A percentile compares a stretch with the other conserved stretches of the same genome.
Evolutionary conservation across 2,797 vertebrate species (phyloP).

Genomic region (Chrosomus eos): DNA sequence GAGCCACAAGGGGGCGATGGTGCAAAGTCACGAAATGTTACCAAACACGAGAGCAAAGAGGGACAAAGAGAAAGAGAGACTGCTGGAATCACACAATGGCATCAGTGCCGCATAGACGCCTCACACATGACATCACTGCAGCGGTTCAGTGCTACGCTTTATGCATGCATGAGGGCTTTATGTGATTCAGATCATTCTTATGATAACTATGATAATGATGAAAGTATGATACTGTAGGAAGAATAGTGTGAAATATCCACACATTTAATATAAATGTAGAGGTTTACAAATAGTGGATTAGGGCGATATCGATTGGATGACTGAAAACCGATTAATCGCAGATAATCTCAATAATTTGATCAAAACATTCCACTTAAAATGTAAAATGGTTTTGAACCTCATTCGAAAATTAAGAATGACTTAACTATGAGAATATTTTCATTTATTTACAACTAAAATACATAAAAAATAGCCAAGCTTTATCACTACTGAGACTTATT

Average conservation of each 20-base stretch:
- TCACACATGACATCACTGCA: constrained; percentile 43
- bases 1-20: constrained; percentile 27
- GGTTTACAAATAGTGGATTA: neutral
- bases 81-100: constrained; percentile 26
- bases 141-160: neutral
- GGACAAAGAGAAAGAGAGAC: constrained; percentile 32
- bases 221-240: neutral
- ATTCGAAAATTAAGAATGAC: neutral
- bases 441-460: neutral
- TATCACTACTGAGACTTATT: neutral
- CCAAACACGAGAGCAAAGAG: constrained; percentile 1
- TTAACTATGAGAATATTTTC: neutral
- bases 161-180: neutral
- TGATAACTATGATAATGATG: neutral
- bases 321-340: neutral
- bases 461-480: neutral
- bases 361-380: neutral
- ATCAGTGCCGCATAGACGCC: constrained; percentile 23
- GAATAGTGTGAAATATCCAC: neutral
- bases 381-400: neutral
- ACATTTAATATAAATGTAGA: neutral
- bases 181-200: neutral
- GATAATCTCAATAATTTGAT: neutral
- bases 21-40: neutral
- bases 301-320: neutral